Conservation (phyloP, 2,888 invertebrate genomes). For the Cylindroiulus punctatus region DNA sequence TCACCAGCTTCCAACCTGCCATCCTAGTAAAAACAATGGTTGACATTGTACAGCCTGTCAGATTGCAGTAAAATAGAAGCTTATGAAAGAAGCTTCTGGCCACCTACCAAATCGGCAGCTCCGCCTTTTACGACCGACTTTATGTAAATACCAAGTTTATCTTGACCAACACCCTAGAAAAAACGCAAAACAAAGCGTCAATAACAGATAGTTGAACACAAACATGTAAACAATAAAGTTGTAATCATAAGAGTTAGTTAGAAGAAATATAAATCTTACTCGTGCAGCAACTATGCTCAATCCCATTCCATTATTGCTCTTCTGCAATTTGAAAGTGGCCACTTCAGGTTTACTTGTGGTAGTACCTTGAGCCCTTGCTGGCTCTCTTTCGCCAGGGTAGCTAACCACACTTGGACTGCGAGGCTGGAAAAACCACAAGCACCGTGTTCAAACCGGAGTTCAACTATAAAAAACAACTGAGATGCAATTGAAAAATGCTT, state of each 20-base stretch:
- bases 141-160: conserved; percentile 94
- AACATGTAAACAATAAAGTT: background rate
- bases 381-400: conserved; percentile 56
- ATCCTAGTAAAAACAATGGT: conserved; percentile 71
- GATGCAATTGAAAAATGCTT: conserved; percentile 38
- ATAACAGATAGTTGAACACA: background rate
- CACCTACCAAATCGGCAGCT: conserved; percentile 68
- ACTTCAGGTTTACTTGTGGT: conserved; percentile 75
- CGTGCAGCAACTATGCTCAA: conserved; percentile 98
- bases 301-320: conserved; percentile 97
- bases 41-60: conserved; percentile 64
- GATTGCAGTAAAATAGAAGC: background rate
- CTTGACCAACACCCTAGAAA: conserved; percentile 77
- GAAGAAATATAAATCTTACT: conserved; percentile 68
- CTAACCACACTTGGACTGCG: conserved; percentile 56
- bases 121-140: conserved; percentile 93
- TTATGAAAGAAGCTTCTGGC: background rate
- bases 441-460: background rate
- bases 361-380: conserved; percentile 64
- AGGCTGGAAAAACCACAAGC: conserved; percentile 47
- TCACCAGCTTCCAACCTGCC: conserved; percentile 96
- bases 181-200: background rate
- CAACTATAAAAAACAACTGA: background rate
- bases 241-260: background rate
- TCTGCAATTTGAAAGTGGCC: conserved; percentile 87